Evolutionary conservation across 2,888 invertebrate species (phyloP), one percentile per base, ranked within the genome.

Genomic region (Platypus cylindrus): DNA sequence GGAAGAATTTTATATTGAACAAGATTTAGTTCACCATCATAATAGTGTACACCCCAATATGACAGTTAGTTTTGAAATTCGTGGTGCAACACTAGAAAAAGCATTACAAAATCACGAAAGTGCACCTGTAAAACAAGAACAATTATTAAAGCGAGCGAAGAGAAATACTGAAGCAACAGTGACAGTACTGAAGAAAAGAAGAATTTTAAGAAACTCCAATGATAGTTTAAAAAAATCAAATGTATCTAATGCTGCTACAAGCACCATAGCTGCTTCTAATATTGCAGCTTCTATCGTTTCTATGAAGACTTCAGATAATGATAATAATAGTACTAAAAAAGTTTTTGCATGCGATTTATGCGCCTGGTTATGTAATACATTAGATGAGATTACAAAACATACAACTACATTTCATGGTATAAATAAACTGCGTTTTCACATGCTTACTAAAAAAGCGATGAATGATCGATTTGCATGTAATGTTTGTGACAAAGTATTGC

Each of bases 11-110:
- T 43, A 53, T 13, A 53, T 50, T 14, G 39, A 40, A n/a, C 15
- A 42, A 1, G 48, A 65, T 3, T 15, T 51, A 1, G 39, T 35
- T 2, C 63, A 65, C 29, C 50, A 61, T 14, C 48, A 38, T 25
- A 36, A 35, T 16, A 36, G 36, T 2, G 32, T 32, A 7, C 49
- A 48, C 39, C 36, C 40, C 12, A 26, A 32, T 17, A 33, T 32
- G 11, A 32, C 31, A n/a, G 8, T 40, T 5, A 17, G 20, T 8
- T 20, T 43, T 3, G 17, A 33, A 14, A 34, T 42, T 11, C 37
- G 40, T 17, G 45, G 44, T 4, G 46, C 48, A 2, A 45, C 47
- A 4, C 25, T 51, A 2, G 32, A 33, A 0, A 32, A 27, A 12
- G 44, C 41, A 5, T 27, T 45, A n/a, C n/a, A n/a, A n/a, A n/a